phyloP scores from a whole-genome alignment of 1,140 invertebrate species.

The Zaprionus africanus region DNA sequence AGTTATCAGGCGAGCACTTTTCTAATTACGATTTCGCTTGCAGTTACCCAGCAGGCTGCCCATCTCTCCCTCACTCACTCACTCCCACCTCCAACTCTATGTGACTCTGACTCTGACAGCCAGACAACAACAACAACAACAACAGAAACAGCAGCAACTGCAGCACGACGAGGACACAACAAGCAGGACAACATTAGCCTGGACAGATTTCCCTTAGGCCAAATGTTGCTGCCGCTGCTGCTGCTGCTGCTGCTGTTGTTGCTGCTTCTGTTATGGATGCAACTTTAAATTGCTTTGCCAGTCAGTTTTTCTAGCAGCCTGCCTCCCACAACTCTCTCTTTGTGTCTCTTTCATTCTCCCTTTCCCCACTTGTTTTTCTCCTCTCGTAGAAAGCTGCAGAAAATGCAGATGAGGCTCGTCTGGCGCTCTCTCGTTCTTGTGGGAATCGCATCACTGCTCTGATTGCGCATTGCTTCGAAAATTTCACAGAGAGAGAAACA shows the following conservation, averaged over 20 bases:
- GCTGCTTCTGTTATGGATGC: slow-evolving; percentile 77
- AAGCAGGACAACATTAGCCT: slow-evolving; percentile 68
- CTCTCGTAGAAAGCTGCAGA: slow-evolving; percentile 33
- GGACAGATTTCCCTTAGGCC: slow-evolving; percentile 75
- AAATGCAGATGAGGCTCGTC: slow-evolving; percentile 73
- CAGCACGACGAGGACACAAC: not conserved
- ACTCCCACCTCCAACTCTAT: not conserved
- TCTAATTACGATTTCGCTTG: slow-evolving; percentile 72
- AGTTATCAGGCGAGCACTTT: slow-evolving; percentile 80
- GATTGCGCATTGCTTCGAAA: slow-evolving; percentile 78
- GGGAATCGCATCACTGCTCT: slow-evolving; percentile 79
- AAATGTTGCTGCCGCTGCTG: slow-evolving; percentile 45
- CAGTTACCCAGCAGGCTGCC: not conserved
- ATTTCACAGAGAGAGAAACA: slow-evolving; percentile 66
- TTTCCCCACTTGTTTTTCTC: slow-evolving; percentile 1
- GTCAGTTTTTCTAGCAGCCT: slow-evolving; percentile 70
- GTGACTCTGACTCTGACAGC: slow-evolving; percentile 54
- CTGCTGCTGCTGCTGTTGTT: slow-evolving; percentile 28
- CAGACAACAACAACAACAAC: slow-evolving; percentile 14
- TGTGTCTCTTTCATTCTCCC: not conserved
- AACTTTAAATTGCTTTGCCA: slow-evolving; percentile 80
- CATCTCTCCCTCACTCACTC: not conserved
- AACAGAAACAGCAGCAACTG: not conserved
- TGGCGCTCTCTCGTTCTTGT: slow-evolving; percentile 54
- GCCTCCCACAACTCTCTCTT: slow-evolving; percentile 4